These are phyloP conservation scores for Platyscapa corneri DNA, from an alignment of 1,140 invertebrate genomes.

Conservation along the genomic window DNA sequence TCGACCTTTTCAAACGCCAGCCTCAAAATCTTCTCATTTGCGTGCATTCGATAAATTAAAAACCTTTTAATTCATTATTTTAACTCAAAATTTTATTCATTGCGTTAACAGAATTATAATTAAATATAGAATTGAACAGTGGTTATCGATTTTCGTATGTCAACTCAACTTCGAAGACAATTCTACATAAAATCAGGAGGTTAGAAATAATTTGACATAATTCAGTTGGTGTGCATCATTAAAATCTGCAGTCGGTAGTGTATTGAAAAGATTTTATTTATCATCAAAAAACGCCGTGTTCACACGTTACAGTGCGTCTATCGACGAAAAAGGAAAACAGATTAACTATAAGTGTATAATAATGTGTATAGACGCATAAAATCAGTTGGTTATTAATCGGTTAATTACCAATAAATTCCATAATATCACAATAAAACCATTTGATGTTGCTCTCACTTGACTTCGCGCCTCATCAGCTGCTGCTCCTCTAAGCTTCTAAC, in stretches of 20 bases:
- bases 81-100: not conserved
- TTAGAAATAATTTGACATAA: conserved; percentile 7
- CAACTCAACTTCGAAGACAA: not conserved
- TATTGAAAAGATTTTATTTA: conserved; percentile 72
- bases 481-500: conserved; percentile 60
- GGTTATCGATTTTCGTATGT: not conserved
- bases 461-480: conserved; percentile 56
- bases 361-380: conserved; percentile 73
- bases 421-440: conserved; percentile 73
- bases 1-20: not conserved
- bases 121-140: not conserved
- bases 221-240: conserved; percentile 46
- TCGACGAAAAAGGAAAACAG: conserved; percentile 69
- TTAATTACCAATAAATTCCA: conserved; percentile 73
- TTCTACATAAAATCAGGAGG: not conserved
- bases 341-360: conserved; percentile 66
- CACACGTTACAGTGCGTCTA: conserved; percentile 68
- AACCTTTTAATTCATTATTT: not conserved
- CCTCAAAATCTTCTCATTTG: not conserved
- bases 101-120: not conserved
- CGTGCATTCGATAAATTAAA: not conserved
- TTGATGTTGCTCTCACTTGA: conserved; percentile 62
- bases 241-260: conserved; percentile 48
- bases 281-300: conserved; percentile 69
- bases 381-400: conserved; percentile 67